Conservation (phyloP, 2,888 invertebrate species). For the Iphiclides podalirius region DNA sequence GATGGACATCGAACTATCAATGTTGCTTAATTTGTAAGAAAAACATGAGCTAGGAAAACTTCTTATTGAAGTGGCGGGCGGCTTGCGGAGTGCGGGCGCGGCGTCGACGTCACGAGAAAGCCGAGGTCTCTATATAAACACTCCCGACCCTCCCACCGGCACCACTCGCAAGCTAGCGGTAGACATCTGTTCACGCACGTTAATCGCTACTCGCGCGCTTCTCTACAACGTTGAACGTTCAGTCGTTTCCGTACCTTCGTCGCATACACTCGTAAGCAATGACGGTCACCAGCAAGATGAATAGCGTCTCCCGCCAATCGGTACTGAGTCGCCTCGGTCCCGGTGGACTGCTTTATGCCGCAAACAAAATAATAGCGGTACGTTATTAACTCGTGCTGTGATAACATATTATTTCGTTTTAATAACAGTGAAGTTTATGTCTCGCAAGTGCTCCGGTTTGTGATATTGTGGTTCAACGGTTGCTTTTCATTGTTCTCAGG, state of each 20-base stretch:
- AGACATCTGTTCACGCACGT: slow-evolving; percentile 51
- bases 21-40: slow-evolving; percentile 50
- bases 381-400: slow-evolving; percentile 56
- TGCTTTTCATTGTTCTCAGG: slow-evolving; percentile 71
- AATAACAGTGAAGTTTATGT: slow-evolving; percentile 34
- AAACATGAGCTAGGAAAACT: slow-evolving; percentile 62
- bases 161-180: slow-evolving; percentile 65
- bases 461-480: slow-evolving; percentile 57
- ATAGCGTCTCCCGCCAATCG: slow-evolving; percentile 75
- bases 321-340: slow-evolving; percentile 72
- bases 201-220: slow-evolving; percentile 52
- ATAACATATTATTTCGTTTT: slow-evolving; percentile 40
- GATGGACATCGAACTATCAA: slow-evolving; percentile 40
- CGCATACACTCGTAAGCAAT: slow-evolving; percentile 58
- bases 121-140: slow-evolving; percentile 74
- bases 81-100: slow-evolving; percentile 43
- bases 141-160: slow-evolving; percentile 60
- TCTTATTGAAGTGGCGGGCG: slow-evolving; percentile 38
- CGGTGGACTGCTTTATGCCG: slow-evolving; percentile 71
- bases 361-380: slow-evolving; percentile 77
- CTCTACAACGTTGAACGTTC: slow-evolving; percentile 52
- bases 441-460: slow-evolving; percentile 40
- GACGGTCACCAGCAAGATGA: slow-evolving; percentile 78
- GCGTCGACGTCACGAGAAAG: slow-evolving; percentile 64
- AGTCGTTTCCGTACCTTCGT: slow-evolving; percentile 52